Evolutionary conservation across 2,888 invertebrate genomes (phyloP).

Genomic region (Drosophila birchii): DNA sequence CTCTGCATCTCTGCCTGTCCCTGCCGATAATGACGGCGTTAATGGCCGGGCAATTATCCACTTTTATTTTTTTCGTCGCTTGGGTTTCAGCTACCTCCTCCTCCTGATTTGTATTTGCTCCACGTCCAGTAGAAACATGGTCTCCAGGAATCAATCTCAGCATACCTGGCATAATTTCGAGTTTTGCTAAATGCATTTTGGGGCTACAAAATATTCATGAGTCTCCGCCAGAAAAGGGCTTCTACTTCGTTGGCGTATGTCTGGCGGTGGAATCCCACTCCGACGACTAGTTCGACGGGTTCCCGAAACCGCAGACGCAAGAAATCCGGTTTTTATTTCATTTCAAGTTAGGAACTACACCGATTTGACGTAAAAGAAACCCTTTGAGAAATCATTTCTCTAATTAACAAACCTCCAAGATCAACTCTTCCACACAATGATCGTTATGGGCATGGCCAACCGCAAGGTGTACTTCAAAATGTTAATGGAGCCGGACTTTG

Average conservation of each 20-base stretch:
- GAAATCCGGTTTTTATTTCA: background rate
- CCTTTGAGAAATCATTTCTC: background rate
- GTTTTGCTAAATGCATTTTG: slow-evolving; percentile 27
- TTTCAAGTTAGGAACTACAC: background rate
- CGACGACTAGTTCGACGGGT: slow-evolving; percentile 25
- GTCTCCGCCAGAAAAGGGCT: slow-evolving; percentile 34
- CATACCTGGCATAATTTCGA: slow-evolving; percentile 46
- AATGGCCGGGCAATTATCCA: slow-evolving; percentile 48
- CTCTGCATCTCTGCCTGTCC: slow-evolving; percentile 14
- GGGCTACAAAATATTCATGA: slow-evolving; percentile 42
- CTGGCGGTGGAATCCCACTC: slow-evolving; percentile 15
- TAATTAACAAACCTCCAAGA: background rate
- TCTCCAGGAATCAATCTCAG: slow-evolving; percentile 32
- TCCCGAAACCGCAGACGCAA: slow-evolving; percentile 34
- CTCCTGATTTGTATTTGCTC: slow-evolving; percentile 59
- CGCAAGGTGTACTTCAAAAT: slow-evolving; percentile 30
- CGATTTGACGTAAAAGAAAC: too few species aligned
- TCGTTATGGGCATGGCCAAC: slow-evolving; percentile 16
- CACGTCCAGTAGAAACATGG: slow-evolving; percentile 12
- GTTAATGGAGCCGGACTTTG: slow-evolving; percentile 31
- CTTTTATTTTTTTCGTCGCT: slow-evolving; percentile 4
- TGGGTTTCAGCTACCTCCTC: slow-evolving; percentile 21
- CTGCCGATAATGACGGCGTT: slow-evolving; percentile 65
- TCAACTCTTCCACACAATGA: background rate
- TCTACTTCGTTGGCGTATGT: slow-evolving; percentile 10